Evolutionary conservation across 2,797 vertebrate genomes (phyloP), one percentile per base, ranked within the genome.

Genomic region (Melanotaenia maccullochi): DNA sequence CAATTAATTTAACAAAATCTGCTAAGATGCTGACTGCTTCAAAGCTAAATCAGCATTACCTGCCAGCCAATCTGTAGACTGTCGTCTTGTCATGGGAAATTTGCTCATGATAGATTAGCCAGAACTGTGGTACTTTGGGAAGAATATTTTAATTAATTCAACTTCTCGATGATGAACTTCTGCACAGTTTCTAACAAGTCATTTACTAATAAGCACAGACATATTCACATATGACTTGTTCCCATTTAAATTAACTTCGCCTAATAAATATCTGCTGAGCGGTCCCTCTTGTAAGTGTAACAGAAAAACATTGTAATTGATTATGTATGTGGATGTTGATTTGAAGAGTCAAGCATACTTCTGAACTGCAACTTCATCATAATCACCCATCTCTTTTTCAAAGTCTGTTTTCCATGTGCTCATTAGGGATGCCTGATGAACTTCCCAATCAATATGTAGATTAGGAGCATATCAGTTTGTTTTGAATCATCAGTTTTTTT

Each of bases 361-460:
- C 68, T 82, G 78, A 90, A 89, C 76, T 71, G 82, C 74, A 88
- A 79, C 81, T 87, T 90, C 83, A 88, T 90, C 86, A 87, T 92
- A 89, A 93, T 92, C 89, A 92, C 85, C 75, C 73, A 82, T 84
- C 89, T 91, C 74, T 78, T 89, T 79, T 85, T 81, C 73, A 85
- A 79, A 83, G 52, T 73, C 38, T 79, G 77, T 77, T 90, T 89
- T 75, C 66, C 20, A 32, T 70, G 44, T 49, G 20, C 89, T 93
- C 91, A 93, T 94, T 93, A 93, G 85, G 55, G 75, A 90, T 79
- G 90, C 77, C 81, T 93, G 93, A 93, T 94, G 90, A 93, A 92
- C 80, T 92, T 93, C 88, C 85, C 87, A 94, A 94, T 94, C 91
- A 95, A 92, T 93, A 93, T 94, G 92, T 86, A 93, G 92, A 94